Evolutionary conservation across 2,888 invertebrate species (phyloP).

Genomic region (Colostygia pectinataria): DNA sequence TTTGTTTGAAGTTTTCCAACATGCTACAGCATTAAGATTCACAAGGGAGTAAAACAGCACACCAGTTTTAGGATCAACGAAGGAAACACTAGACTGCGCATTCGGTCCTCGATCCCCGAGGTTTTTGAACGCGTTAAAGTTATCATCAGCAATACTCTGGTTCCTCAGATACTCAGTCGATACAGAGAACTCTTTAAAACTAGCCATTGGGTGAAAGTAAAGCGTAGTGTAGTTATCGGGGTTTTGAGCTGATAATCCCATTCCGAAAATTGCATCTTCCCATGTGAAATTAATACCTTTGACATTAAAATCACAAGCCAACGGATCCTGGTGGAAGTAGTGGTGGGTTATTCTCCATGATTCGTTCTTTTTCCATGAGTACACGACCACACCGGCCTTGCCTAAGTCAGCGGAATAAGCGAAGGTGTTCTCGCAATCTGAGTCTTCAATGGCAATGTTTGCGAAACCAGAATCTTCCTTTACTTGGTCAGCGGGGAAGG

Average conservation of each 20-base stretch:
- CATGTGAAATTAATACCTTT: conserved; percentile 88
- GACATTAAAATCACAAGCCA: conserved; percentile 88
- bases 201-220: conserved; percentile 91
- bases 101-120: conserved; percentile 88
- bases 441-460: conserved; percentile 90
- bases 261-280: conserved; percentile 90
- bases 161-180: conserved; percentile 87
- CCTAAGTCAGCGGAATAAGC: conserved; percentile 89
- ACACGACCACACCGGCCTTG: conserved; percentile 87
- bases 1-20: conserved; percentile 88
- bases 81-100: conserved; percentile 88
- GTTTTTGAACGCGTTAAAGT: conserved; percentile 85
- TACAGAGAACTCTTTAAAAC: conserved; percentile 89
- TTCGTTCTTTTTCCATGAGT: conserved; percentile 87
- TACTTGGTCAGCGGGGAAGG: conserved; percentile 85
- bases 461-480: conserved; percentile 87
- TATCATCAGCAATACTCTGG: conserved; percentile 77
- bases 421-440: conserved; percentile 87
- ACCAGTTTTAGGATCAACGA: conserved; percentile 87
- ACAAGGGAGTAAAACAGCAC: conserved; percentile 89
- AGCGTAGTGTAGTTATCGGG: conserved; percentile 86
- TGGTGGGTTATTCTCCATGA: conserved; percentile 90
- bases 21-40: conserved; percentile 89
- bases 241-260: conserved; percentile 86
- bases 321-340: conserved; percentile 87